A percentile compares a stretch with the other conserved stretches of the same genome.
These are phyloP conservation scores for Platalea minor DNA, from an alignment of 2,797 vertebrate species.

Conservation along the genomic window DNA sequence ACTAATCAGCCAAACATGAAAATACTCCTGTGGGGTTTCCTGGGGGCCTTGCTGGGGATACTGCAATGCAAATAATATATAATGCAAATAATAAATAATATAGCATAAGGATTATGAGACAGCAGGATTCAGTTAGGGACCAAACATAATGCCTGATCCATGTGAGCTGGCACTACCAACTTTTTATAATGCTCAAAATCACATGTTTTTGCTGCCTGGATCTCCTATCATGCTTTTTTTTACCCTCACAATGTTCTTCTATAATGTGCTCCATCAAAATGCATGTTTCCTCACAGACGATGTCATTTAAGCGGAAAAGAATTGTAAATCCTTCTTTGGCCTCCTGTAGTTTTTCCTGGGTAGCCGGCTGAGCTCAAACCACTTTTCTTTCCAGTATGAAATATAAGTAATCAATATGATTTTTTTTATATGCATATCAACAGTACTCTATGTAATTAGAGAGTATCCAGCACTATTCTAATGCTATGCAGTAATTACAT, in stretches of 20 bases:
- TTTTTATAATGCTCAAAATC: not conserved
- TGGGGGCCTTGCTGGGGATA: conserved; percentile 28
- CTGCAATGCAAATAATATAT: not conserved
- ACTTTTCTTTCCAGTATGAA: not conserved
- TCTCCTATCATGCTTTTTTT: not conserved
- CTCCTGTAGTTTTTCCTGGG: conserved; percentile 6
- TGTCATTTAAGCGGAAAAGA: conserved; percentile 23
- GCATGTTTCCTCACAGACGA: not conserved
- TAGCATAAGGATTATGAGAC: not conserved
- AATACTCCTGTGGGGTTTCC: conserved; percentile 3
- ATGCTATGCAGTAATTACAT: not conserved
- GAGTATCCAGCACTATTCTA: not conserved
- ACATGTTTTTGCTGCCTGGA: not conserved
- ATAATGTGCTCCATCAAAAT: not conserved
- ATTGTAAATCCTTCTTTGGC: conserved; percentile 24
- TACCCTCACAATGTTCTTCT: not conserved
- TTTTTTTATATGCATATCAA: not conserved
- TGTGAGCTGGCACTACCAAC: not conserved
- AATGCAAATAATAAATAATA: not conserved
- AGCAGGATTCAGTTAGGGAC: not conserved
- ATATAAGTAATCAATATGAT: not conserved
- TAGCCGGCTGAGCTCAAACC: not conserved
- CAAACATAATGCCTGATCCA: not conserved
- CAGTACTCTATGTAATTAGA: not conserved
- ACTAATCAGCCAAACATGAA: conserved; percentile 49